phyloP scores from a whole-genome alignment of 2,113 vertebrate genomes.

The Melanocharis versteri region DNA sequence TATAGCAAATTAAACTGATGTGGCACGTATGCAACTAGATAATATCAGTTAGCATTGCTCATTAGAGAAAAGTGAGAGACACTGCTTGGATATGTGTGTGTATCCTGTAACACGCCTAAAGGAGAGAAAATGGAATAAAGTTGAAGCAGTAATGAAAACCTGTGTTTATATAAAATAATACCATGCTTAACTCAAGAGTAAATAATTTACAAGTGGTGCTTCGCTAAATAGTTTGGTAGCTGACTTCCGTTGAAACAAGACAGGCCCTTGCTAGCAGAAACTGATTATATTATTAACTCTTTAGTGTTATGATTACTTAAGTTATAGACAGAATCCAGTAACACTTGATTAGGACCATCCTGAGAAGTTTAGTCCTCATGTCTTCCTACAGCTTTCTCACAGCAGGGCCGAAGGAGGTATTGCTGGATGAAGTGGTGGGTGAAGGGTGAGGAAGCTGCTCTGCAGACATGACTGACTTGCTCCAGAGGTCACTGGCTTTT shows the following conservation, averaged over 20 bases:
- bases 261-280: not conserved
- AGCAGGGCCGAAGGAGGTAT: not conserved
- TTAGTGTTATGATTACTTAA: not conserved
- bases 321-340: not conserved
- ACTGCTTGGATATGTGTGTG: too few species aligned
- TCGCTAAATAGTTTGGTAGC: not conserved
- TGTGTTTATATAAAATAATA: not conserved
- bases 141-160: not conserved
- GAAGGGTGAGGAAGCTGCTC: not conserved
- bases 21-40: not conserved
- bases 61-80: not conserved
- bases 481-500: not conserved
- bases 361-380: not conserved
- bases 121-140: not conserved
- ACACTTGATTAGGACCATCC: not conserved
- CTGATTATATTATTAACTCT: not conserved
- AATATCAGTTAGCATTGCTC: not conserved
- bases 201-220: not conserved
- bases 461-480: not conserved
- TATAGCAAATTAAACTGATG: not conserved
- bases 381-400: not conserved
- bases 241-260: not conserved
- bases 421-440: fast-evolving
- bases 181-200: not conserved
- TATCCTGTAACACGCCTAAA: not conserved